phyloP scores from a whole-genome alignment of 2,113 vertebrate genomes.

The Gorsachius goisagi region DNA sequence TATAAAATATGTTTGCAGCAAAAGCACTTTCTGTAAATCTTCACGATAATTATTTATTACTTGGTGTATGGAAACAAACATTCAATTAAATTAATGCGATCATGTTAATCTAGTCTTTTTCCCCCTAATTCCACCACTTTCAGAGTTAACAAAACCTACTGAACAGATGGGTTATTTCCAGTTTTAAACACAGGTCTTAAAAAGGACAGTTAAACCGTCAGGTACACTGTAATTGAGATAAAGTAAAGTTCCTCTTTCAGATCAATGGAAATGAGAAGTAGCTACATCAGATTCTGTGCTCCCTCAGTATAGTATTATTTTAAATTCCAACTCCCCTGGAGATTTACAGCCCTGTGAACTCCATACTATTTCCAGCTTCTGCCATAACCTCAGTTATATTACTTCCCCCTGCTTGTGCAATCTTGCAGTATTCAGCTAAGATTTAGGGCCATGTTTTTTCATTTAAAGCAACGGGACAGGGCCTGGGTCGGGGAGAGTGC shows the following conservation, averaged over 20 bases:
- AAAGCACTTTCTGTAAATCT: background rate
- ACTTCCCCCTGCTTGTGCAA: conserved; percentile 4
- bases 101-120: background rate
- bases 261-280: conserved; percentile 61
- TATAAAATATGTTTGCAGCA: background rate
- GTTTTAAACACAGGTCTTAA: background rate
- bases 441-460: background rate
- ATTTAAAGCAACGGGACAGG: background rate
- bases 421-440: background rate
- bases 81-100: background rate
- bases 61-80: background rate
- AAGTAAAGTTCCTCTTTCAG: conserved; percentile 60
- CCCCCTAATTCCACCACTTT: background rate
- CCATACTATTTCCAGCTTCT: conserved; percentile 40
- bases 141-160: background rate
- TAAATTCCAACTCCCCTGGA: conserved; percentile 7
- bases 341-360: conserved; percentile 58
- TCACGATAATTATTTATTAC: background rate
- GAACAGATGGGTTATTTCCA: background rate
- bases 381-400: conserved; percentile 39
- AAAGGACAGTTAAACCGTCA: conserved; percentile 56
- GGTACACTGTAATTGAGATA: conserved; percentile 33
- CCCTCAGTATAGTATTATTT: background rate
- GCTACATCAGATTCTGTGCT: background rate
- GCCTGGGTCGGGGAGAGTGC: accelerated